Evolutionary conservation across 1,140 invertebrate species (phyloP).

Genomic region (Magallana ariakensis): DNA sequence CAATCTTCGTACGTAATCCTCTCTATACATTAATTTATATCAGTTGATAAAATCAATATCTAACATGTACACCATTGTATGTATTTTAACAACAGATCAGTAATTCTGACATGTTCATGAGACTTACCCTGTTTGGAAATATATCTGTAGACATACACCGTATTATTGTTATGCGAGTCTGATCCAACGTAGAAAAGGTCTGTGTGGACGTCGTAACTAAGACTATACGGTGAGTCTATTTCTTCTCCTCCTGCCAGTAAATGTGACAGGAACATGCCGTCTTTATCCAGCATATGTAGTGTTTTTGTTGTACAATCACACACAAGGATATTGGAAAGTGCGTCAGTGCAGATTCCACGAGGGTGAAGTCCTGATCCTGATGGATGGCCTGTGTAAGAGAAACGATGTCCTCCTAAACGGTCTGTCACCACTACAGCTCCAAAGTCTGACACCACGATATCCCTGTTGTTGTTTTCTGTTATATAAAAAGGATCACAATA

Average conservation of each 20-base stretch:
- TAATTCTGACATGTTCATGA: too few species aligned
- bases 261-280: not conserved
- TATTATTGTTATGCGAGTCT: not conserved
- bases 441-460: not conserved
- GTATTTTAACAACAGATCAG: too few species aligned
- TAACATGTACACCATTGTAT: too few species aligned
- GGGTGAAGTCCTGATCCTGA: not conserved
- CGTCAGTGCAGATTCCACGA: not conserved
- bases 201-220: not conserved
- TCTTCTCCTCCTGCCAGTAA: not conserved
- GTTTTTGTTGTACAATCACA: not conserved
- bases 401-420: not conserved
- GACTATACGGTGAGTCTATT: not conserved
- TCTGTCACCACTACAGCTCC: not conserved
- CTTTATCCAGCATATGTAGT: not conserved
- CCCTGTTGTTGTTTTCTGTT: not conserved
- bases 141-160: not conserved
- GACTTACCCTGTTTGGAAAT: not conserved
- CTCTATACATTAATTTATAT: too few species aligned
- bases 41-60: too few species aligned
- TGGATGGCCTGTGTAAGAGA: not conserved
- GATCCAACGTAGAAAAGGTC: not conserved
- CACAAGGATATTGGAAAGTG: not conserved
- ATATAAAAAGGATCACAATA: not conserved
- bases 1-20: too few species aligned